Base-by-base conservation (phyloP, 2,888 invertebrate species). In the Cheilosia soror region DNA sequence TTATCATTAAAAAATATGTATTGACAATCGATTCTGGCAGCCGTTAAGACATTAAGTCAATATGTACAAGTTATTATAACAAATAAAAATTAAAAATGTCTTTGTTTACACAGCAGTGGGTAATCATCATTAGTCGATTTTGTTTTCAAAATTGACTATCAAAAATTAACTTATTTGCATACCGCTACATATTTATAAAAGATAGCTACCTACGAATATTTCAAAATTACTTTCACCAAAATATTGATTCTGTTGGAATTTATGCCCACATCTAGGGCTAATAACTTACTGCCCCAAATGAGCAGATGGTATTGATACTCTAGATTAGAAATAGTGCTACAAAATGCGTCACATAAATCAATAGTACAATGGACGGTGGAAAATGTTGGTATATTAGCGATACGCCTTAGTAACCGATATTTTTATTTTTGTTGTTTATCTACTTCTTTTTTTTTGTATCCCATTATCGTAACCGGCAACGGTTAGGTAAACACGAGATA, bases 291-390 rank as follows among this genome's bases (percentile, higher is more conserved):
- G 37, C 11, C 42, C 31, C 55, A 15, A 20, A 20, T 13, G 33
- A 7, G 15, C 9, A 37, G 37, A 58, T 47, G 11, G n/a, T 37
- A 27, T 25, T 58, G 69, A 37, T 47, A 58, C 33, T 49, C 33
- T 57, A 27, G 47, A 6, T 69, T 11, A 11, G 37, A 44, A 69
- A 69, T 57, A 44, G 33, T 42, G 13, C 55, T 57, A 37, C 7
- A 58, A 71, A 71, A 37, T n/a, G 25, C 4, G 47, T 58, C 58
- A 47, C n/a, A 69, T 69, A 49, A 57, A 58, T 58, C 58, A 69
- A 58, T 47, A 44, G 20, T 40, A 4, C 49, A 33, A 4, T 0
- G 13, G 4, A 25, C 11, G n/a, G 20, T 20, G 20, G 20, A 20
- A 20, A 20, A 20, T 20, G 20, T 20, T n/a, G n/a, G n/a, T 42